Base-by-base conservation (phyloP, 2,797 vertebrate genomes). In the Hyperoplus lanceolatus region DNA sequence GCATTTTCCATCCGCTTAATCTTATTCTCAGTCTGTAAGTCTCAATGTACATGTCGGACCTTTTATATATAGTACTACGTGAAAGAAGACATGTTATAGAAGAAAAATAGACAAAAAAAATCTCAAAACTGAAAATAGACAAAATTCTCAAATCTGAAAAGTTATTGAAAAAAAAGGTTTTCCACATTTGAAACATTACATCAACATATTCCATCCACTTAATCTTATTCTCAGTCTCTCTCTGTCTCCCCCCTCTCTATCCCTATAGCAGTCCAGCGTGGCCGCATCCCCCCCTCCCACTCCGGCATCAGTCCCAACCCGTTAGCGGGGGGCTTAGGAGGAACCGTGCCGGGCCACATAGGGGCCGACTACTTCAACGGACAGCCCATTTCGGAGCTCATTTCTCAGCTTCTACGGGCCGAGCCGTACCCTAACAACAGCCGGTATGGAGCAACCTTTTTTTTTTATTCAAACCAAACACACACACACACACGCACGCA, bases 341-440 rank as follows among this genome's bases (percentile, higher is more conserved):
- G 72, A 14, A 71, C 82, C 0, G 93, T 87, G 21, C 90, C 87
- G 0, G 93, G 89, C 62, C 95, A 94, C 78, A 82, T 92, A 0
- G 91, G 86, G 14, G 91, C 94, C 0, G 98, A 99, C 4, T 97
- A 94, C 72, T 97, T 97, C 87, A 97, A 98, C 0, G 97, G 97
- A 21, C 97, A 97, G 91, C 96, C 96, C 0, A 95, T 98, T 21
- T 98, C 98, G 0, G 97, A 98, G 93, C 96, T 99, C 64, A 98
- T 99, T 85, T 96, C 97, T 0, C 98, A 97, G 84, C 96, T 99
- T 21, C 96, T 99, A 13, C 95, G 97, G 21, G 98, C 98, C 0
- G 98, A 99, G 93, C 98, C 98, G 0, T 98, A 99, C 88, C 97
- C 97, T 0, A 96, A 93, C 6, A 96, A 96, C 16, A 98, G 97